Conservation (phyloP, 2,888 invertebrate species). For the Oscheius sp. region DNA sequence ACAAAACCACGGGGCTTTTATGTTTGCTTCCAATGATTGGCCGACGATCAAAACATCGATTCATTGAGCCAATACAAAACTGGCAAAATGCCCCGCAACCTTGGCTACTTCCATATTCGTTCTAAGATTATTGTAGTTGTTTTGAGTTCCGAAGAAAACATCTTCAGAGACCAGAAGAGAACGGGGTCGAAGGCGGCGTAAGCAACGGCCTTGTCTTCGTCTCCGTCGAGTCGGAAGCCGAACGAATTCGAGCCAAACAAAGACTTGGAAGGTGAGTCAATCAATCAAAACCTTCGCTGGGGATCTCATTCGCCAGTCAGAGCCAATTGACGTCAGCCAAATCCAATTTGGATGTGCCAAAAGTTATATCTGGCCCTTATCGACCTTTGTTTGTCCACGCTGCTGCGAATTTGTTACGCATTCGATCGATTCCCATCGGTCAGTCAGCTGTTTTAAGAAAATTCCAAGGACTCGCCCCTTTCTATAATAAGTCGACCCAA, state of each 20-base stretch:
- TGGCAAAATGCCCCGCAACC: slow-evolving; percentile 7
- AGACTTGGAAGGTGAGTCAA: slow-evolving; percentile 24
- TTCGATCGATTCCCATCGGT: neutral
- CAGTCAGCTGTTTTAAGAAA: slow-evolving; percentile 10
- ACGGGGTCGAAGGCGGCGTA: neutral
- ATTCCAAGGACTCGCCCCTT: neutral
- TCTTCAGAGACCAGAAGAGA: slow-evolving; percentile 23
- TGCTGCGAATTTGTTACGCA: neutral
- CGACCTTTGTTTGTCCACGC: neutral
- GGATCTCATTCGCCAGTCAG: no score
- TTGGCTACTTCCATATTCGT: slow-evolving; percentile 3
- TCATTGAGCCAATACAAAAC: neutral
- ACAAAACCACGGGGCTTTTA: neutral
- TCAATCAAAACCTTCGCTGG: neutral
- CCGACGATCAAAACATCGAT: no score
- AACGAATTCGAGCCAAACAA: slow-evolving; percentile 28
- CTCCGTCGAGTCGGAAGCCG: slow-evolving; percentile 34
- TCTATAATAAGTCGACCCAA: neutral
- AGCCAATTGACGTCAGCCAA: neutral
- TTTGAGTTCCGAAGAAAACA: neutral
- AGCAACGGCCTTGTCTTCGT: slow-evolving; percentile 30
- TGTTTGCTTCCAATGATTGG: neutral
- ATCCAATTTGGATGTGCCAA: neutral
- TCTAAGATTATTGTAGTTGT: neutral
- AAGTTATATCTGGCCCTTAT: neutral